A percentile compares a stretch with the other conserved stretches of the same genome.
Conservation (phyloP, 2,113 vertebrate genomes). For the Aspidoscelis tigris region DNA sequence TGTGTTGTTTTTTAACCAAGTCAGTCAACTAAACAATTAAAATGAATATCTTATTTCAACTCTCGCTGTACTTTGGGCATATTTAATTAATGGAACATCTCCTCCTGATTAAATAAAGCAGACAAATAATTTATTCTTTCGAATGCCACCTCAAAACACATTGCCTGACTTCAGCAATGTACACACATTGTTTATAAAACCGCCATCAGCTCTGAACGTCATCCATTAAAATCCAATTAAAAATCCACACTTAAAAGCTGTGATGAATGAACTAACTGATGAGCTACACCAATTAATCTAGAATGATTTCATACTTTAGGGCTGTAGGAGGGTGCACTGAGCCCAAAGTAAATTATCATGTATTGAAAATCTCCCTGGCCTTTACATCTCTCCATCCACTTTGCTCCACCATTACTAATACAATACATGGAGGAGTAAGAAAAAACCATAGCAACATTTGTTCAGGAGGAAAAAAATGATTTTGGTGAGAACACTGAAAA, state of each 20-base stretch:
- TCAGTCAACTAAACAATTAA: constrained; percentile 7
- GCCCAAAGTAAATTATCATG: neutral
- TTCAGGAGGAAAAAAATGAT: neutral
- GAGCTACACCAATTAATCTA: constrained; percentile 26
- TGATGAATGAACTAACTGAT: constrained; percentile 30
- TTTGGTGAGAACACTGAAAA: neutral
- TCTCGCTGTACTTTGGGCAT: neutral
- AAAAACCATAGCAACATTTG: neutral
- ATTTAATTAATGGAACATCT: constrained; percentile 13
- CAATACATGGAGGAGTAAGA: neutral
- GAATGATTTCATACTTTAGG: constrained; percentile 6
- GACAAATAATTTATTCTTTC: constrained; percentile 18
- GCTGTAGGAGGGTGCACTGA: neutral
- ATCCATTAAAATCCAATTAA: constrained; percentile 41
- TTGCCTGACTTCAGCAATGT: constrained; percentile 9
- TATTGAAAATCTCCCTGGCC: neutral
- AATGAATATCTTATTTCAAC: constrained; percentile 8
- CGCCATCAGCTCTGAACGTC: constrained; percentile 14
- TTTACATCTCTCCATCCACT: too few relatives aligned
- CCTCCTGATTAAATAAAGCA: constrained; percentile 15
- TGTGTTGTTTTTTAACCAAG: neutral
- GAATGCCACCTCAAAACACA: constrained; percentile 4
- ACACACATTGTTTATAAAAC: constrained; percentile 24
- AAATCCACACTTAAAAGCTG: constrained; percentile 14
- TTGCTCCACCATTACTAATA: neutral